A percentile compares a stretch with the other conserved stretches of the same genome.
Evolutionary conservation across 2,113 vertebrate genomes (phyloP).

Genomic region (Eubucco bourcierii): DNA sequence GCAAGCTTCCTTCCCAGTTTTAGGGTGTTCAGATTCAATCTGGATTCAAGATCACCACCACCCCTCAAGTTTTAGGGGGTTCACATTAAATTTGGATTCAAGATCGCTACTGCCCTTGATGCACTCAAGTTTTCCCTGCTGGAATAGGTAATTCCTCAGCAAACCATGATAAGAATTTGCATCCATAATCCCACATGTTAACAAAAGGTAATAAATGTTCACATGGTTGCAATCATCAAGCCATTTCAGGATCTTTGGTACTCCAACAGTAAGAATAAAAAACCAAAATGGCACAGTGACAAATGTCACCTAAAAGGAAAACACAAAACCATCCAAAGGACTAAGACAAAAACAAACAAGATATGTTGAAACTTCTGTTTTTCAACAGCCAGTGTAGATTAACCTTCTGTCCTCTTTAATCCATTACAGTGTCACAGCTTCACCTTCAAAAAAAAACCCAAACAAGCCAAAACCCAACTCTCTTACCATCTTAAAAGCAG

Average conservation of each 20-base stretch:
- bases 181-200: background rate
- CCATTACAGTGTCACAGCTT: slow-evolving; percentile 61
- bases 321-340: slow-evolving; percentile 33
- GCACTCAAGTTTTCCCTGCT: slow-evolving; percentile 9
- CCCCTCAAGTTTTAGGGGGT: background rate
- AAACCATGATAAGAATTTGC: slow-evolving; percentile 11
- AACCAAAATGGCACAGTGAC: slow-evolving; percentile 70
- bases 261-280: slow-evolving; percentile 63
- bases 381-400: slow-evolving; percentile 63
- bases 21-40: background rate
- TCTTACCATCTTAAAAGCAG: slow-evolving; percentile 66
- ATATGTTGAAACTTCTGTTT: slow-evolving; percentile 22
- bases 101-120: no score
- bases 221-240: slow-evolving; percentile 61
- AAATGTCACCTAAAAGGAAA: slow-evolving; percentile 49
- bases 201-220: slow-evolving; percentile 41
- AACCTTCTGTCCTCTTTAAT: slow-evolving; percentile 40
- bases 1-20: background rate
- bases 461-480: background rate
- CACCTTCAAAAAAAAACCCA: slow-evolving; percentile 57
- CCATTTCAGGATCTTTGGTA: slow-evolving; percentile 82
- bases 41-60: no score
- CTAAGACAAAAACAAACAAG: slow-evolving; percentile 28
- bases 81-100: no score
- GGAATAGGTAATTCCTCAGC: background rate